phyloP scores from a whole-genome alignment of 2,888 invertebrate species.

The Romanomermis culicivorax region DNA sequence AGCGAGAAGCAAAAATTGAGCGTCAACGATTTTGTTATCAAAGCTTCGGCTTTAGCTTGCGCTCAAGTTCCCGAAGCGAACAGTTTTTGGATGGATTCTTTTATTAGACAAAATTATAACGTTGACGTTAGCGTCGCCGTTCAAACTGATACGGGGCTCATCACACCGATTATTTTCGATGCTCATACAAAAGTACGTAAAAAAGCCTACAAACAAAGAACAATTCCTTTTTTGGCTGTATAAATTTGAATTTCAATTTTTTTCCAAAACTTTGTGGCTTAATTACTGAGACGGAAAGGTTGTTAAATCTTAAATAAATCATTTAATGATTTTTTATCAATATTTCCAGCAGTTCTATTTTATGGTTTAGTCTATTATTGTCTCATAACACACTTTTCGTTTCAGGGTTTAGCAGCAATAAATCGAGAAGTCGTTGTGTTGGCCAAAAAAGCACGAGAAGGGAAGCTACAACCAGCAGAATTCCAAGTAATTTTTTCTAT shows the following conservation, averaged over 20 bases:
- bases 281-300: not conserved
- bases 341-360: not conserved
- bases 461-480: slow-evolving; percentile 71
- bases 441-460: slow-evolving; percentile 63
- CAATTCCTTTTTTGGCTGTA: slow-evolving; percentile 6
- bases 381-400: not conserved
- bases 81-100: slow-evolving; percentile 76
- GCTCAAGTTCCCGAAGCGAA: slow-evolving; percentile 77
- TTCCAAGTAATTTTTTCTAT: slow-evolving; percentile 50
- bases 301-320: not conserved
- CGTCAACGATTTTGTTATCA: slow-evolving; percentile 84
- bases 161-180: slow-evolving; percentile 81
- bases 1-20: slow-evolving; percentile 65
- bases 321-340: not conserved
- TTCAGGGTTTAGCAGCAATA: slow-evolving; percentile 54
- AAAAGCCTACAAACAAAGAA: no score
- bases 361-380: not conserved
- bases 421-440: slow-evolving; percentile 53
- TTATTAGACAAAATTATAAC: slow-evolving; percentile 49
- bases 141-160: slow-evolving; percentile 73
- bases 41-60: slow-evolving; percentile 70
- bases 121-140: slow-evolving; percentile 95
- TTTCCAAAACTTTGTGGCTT: not conserved
- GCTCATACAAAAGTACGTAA: slow-evolving; percentile 51
- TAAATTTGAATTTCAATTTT: slow-evolving; percentile 4